A percentile compares a stretch with the other conserved stretches of the same genome.
phyloP scores from a whole-genome alignment of 2,888 invertebrate genomes.

The Eremobia ochroleuca region DNA sequence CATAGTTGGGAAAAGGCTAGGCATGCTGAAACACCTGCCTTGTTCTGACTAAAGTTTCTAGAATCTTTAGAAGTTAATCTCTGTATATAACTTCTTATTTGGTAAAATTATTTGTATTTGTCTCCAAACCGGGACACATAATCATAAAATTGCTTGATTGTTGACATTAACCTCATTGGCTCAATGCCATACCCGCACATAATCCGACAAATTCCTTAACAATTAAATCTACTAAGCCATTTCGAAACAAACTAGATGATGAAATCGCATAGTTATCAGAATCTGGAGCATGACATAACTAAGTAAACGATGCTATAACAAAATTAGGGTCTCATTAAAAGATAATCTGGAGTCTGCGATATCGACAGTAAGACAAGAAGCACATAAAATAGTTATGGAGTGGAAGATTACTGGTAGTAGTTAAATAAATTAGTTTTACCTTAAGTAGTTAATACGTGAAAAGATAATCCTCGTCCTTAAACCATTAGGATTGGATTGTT shows the following conservation, averaged over 20 bases:
- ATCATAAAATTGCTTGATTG: neutral
- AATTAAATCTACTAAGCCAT: neutral
- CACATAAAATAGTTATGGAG: conserved; percentile 9
- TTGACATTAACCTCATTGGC: neutral
- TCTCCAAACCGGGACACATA: neutral
- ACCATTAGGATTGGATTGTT: neutral
- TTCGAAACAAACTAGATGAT: neutral
- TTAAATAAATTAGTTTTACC: neutral
- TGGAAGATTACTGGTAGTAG: neutral
- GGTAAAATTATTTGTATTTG: neutral
- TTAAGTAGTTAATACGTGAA: no score
- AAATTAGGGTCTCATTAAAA: conserved; percentile 5
- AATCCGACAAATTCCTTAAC: no score
- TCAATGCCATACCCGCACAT: neutral
- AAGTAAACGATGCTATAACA: neutral
- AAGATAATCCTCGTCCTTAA: neutral
- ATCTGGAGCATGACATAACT: neutral
- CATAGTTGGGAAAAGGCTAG: no score
- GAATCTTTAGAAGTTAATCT: neutral
- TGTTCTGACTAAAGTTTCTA: neutral
- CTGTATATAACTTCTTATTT: neutral
- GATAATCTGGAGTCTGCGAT: neutral
- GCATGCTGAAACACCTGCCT: neutral
- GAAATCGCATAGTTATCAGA: neutral
- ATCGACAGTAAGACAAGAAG: neutral